A percentile compares a stretch with the other conserved stretches of the same genome.
phyloP scores from a whole-genome alignment of 1,140 invertebrate genomes.

The Eupristina koningsbergeri region DNA sequence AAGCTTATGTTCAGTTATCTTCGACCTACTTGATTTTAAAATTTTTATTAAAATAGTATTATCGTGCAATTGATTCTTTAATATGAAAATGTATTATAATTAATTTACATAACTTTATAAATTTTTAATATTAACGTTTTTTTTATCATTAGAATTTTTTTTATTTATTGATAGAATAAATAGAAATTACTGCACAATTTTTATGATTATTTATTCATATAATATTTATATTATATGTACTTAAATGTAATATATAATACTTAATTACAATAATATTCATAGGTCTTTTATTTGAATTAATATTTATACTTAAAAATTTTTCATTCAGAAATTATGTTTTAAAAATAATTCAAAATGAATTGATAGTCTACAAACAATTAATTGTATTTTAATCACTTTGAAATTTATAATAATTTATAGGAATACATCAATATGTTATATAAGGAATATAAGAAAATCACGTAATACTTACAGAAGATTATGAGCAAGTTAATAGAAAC shows the following conservation, averaged over 20 bases:
- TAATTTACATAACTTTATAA: background rate
- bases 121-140: background rate
- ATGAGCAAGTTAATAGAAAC: background rate
- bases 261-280: too few species aligned
- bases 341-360: too few species aligned
- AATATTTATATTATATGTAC: too few species aligned
- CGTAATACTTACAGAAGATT: background rate
- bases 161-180: too few species aligned
- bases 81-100: background rate
- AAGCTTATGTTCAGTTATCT: conserved; percentile 5
- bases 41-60: background rate
- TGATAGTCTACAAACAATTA: too few species aligned
- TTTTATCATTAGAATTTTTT: too few species aligned
- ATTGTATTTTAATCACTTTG: background rate
- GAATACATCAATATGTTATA: background rate
- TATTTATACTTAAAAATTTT: too few species aligned
- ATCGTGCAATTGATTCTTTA: conserved; percentile 3
- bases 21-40: conserved; percentile 9
- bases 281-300: too few species aligned
- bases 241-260: too few species aligned
- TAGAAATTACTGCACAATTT: too few species aligned
- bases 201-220: too few species aligned
- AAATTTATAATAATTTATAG: background rate
- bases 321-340: too few species aligned
- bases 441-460: background rate